phyloP scores from a whole-genome alignment of 2,888 invertebrate genomes.

The Drosophila nigricruria region DNA sequence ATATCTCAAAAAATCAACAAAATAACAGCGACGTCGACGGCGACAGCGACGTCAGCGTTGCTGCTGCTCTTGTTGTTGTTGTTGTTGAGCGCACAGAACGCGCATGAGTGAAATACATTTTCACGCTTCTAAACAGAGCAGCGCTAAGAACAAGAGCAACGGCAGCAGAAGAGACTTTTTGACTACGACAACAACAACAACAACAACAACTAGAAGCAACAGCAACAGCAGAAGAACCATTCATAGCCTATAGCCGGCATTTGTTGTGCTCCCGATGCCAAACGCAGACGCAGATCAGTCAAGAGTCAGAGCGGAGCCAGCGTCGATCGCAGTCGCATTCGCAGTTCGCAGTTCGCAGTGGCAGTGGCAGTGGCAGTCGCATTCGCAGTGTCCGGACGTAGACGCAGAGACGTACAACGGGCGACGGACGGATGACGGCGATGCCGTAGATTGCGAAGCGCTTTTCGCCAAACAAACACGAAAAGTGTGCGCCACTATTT shows the following conservation, averaged over 20 bases:
- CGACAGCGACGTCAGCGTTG: conserved; percentile 22
- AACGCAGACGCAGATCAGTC: conserved; percentile 66
- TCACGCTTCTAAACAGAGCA: conserved; percentile 79
- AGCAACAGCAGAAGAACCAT: conserved; percentile 48
- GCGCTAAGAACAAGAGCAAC: conserved; percentile 51
- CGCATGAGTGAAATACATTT: conserved; percentile 79
- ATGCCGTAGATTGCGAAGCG: conserved; percentile 44
- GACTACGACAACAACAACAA: conserved; percentile 67
- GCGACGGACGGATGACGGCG: conserved; percentile 24
- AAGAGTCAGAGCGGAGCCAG: conserved; percentile 52
- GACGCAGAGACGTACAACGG: conserved; percentile 43
- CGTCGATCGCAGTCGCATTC: conserved; percentile 32
- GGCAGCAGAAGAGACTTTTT: conserved; percentile 65
- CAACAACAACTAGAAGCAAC: conserved; percentile 30
- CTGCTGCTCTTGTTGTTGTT: conserved; percentile 19
- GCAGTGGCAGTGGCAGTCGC: conserved; percentile 30
- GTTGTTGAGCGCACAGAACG: conserved; percentile 63
- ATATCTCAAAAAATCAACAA: conserved; percentile 82
- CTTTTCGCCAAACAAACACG: conserved; percentile 57
- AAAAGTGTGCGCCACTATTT: conserved; percentile 64
- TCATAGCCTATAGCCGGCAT: conserved; percentile 61
- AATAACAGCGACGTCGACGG: conserved; percentile 50
- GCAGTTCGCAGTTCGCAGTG: conserved; percentile 31
- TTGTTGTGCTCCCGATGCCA: conserved; percentile 59
- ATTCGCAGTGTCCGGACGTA: conserved; percentile 52